These are phyloP conservation scores for Stenodera caucasica DNA, from an alignment of 2,888 invertebrate species.

Conservation along the genomic window DNA sequence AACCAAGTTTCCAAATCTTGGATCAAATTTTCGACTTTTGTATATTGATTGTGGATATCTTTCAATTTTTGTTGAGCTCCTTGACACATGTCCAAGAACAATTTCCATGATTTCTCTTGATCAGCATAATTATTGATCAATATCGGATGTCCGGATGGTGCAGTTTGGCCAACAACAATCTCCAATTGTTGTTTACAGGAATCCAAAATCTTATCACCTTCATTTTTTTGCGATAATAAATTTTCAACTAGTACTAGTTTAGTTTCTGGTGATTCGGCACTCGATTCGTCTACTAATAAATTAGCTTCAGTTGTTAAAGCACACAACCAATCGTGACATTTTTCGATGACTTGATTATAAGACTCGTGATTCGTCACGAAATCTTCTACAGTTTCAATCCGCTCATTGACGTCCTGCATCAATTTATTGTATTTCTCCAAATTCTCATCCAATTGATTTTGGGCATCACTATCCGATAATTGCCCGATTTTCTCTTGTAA, in stretches of 20 bases:
- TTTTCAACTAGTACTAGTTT: constrained; percentile 76
- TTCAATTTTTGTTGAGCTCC: constrained; percentile 73
- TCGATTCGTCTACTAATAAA: constrained; percentile 74
- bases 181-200: constrained; percentile 72
- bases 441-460: constrained; percentile 72
- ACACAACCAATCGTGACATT: constrained; percentile 79
- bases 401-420: constrained; percentile 67
- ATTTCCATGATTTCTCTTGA: constrained; percentile 73
- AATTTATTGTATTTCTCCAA: constrained; percentile 72
- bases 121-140: constrained; percentile 74
- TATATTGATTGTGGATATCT: constrained; percentile 77
- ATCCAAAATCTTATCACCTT: constrained; percentile 71
- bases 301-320: constrained; percentile 78
- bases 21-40: constrained; percentile 75
- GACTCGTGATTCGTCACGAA: constrained; percentile 81
- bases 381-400: constrained; percentile 68
- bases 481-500: constrained; percentile 79
- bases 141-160: constrained; percentile 73
- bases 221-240: constrained; percentile 70
- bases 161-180: constrained; percentile 75
- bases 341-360: constrained; percentile 79
- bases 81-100: constrained; percentile 71
- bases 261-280: constrained; percentile 76
- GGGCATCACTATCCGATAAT: constrained; percentile 78
- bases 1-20: constrained; percentile 83